These are phyloP conservation scores for Pangasianodon hypophthalmus DNA, from an alignment of 2,113 vertebrate genomes.

Conservation along the genomic window DNA sequence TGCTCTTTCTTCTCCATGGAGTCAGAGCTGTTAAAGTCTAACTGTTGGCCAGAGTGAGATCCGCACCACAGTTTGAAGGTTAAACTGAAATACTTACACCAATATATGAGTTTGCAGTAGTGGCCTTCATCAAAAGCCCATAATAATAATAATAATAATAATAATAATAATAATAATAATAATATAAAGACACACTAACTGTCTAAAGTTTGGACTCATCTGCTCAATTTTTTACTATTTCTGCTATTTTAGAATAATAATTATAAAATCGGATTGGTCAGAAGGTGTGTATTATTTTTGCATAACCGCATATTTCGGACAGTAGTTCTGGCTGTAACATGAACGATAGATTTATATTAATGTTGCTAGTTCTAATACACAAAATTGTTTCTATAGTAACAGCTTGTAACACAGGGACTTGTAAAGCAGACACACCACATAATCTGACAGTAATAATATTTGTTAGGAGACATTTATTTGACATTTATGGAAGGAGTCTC, in stretches of 20 bases:
- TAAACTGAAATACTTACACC: neutral
- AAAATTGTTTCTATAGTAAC: neutral
- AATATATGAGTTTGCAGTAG: neutral
- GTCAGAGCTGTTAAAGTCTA: neutral
- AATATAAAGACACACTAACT: neutral
- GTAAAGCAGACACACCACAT: neutral
- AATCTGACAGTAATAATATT: too few relatives aligned
- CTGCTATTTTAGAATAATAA: neutral
- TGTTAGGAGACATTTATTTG: neutral
- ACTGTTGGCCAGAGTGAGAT: neutral
- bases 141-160: neutral
- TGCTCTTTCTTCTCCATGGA: neutral
- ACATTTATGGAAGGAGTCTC: neutral
- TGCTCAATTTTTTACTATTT: neutral
- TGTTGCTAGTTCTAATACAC: too few relatives aligned
- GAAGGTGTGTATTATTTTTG: neutral
- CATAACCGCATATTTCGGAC: too few relatives aligned
- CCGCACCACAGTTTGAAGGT: neutral
- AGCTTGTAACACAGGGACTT: neutral
- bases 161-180: neutral
- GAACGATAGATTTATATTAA: too few relatives aligned
- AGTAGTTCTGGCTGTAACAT: too few relatives aligned
- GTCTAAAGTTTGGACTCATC: neutral
- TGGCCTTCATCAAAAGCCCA: neutral
- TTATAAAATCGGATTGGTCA: neutral